Conservation (phyloP, 2,113 vertebrate species). For the Xenopus tropicalis region UCB_Xtro_10.0 CM004443.2:98550501-98551000, state of each 20-base stretch:
- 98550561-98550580: conserved; percentile 68
- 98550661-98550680: conserved; percentile 42
- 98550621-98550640: conserved; percentile 47
- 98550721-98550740: conserved; percentile 62
- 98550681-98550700: conserved; percentile 67
- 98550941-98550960: background rate
- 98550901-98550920: too few species aligned
- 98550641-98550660: conserved; percentile 22
- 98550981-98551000: background rate
- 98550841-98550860: conserved; percentile 16
- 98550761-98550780: conserved; percentile 79
- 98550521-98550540: conserved; percentile 50
- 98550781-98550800: conserved; percentile 55
- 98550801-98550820: background rate
- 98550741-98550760: conserved; percentile 70
- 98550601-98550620: conserved; percentile 39
- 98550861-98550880: background rate
- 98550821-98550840: background rate
- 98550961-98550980: too few species aligned
- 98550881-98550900: too few species aligned
- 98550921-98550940: too few species aligned
- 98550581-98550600: conserved; percentile 68
- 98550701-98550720: conserved; percentile 88
- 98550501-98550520: background rate
- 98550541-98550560: conserved; percentile 35